phyloP scores from a whole-genome alignment of 2,888 invertebrate species.

The Tenthredo distinguenda region DNA sequence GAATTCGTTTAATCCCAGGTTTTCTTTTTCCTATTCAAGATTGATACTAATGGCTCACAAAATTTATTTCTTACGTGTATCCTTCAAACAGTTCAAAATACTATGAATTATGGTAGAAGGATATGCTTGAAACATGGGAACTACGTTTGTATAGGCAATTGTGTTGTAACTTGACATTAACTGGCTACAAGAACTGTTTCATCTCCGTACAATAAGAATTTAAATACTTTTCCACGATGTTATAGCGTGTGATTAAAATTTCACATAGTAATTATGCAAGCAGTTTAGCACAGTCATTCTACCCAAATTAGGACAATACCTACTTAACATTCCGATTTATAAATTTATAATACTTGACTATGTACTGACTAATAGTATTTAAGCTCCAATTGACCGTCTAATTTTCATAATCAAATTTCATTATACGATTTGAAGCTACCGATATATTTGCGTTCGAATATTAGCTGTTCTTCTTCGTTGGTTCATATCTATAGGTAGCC shows the following conservation, averaged over 20 bases:
- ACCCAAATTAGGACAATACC: constrained; percentile 8
- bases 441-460: background rate
- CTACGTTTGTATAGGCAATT: constrained; percentile 33
- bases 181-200: constrained; percentile 38
- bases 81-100: background rate
- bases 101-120: background rate
- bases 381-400: background rate
- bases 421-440: background rate
- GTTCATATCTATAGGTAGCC: background rate
- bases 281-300: constrained; percentile 6
- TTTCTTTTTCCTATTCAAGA: background rate
- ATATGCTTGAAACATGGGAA: constrained; percentile 33
- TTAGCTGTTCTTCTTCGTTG: background rate
- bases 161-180: constrained; percentile 45
- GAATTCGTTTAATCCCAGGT: background rate
- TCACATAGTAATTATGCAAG: constrained; percentile 28
- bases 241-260: constrained; percentile 28
- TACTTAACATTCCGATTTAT: background rate
- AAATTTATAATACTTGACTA: background rate
- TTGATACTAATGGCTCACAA: background rate
- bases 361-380: background rate
- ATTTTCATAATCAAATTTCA: background rate
- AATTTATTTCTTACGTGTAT: background rate
- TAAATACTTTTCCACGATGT: constrained; percentile 38
- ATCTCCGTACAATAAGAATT: constrained; percentile 22